Evolutionary conservation across 1,140 invertebrate genomes (phyloP).

Genomic region (Chrysomallon squamiferum): DNA sequence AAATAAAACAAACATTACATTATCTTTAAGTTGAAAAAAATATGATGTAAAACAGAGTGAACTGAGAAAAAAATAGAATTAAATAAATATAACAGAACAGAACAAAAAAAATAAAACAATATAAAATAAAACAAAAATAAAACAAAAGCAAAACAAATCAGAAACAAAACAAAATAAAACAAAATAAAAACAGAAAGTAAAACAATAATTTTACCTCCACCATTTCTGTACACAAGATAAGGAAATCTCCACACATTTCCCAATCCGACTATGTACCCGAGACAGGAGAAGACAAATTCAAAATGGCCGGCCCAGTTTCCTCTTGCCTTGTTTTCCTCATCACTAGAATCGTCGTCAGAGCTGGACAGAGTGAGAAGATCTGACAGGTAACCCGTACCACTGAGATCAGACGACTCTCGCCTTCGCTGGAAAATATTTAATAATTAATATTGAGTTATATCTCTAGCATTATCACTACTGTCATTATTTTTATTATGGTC

Average conservation of each 20-base stretch:
- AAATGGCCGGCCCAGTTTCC: constrained; percentile 55
- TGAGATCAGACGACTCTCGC: constrained; percentile 27
- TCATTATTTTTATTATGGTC: neutral
- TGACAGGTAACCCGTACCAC: constrained; percentile 38
- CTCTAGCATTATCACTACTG: neutral
- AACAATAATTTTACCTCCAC: too few species aligned
- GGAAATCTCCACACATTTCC: constrained; percentile 96
- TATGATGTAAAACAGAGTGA: too few species aligned
- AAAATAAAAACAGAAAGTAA: too few species aligned
- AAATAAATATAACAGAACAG: too few species aligned
- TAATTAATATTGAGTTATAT: neutral
- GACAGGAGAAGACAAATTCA: constrained; percentile 66
- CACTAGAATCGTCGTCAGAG: constrained; percentile 42
- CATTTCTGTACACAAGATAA: constrained; percentile 92
- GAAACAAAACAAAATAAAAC: too few species aligned
- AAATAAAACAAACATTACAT: too few species aligned
- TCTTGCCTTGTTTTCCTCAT: constrained; percentile 42
- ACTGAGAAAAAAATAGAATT: too few species aligned
- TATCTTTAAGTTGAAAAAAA: too few species aligned
- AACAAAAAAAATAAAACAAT: too few species aligned
- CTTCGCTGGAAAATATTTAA: constrained; percentile 12
- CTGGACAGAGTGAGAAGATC: constrained; percentile 47
- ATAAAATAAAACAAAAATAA: too few species aligned
- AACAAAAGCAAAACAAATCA: too few species aligned
- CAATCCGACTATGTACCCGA: constrained; percentile 69